Evolutionary conservation across 2,888 invertebrate genomes (phyloP).

Genomic region (Cephus pygmeus): DNA sequence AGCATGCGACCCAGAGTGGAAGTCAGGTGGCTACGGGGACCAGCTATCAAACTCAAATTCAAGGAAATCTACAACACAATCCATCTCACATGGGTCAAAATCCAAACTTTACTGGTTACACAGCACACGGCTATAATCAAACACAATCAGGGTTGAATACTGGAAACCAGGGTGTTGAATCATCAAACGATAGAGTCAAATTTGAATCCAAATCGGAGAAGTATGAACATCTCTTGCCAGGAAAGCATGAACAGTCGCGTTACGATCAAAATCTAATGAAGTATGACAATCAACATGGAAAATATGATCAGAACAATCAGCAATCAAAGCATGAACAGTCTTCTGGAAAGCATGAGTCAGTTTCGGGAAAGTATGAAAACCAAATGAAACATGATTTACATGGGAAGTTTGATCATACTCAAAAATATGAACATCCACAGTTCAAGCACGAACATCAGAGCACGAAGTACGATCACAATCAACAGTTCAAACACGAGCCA

Average conservation of each 20-base stretch:
- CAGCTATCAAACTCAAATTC: neutral
- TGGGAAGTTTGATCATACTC: conserved; percentile 30
- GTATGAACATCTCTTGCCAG: conserved; percentile 39
- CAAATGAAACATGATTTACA: conserved; percentile 43
- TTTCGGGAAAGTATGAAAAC: conserved; percentile 39
- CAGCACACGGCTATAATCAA: conserved; percentile 47
- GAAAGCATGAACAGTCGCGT: conserved; percentile 28
- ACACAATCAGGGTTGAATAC: conserved; percentile 30
- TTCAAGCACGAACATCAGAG: conserved; percentile 23
- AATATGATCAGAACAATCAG: conserved; percentile 12
- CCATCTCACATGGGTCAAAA: neutral
- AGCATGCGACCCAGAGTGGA: conserved; percentile 26
- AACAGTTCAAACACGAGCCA: conserved; percentile 40
- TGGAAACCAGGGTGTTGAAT: conserved; percentile 22
- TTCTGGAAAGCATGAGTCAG: neutral
- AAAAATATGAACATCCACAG: conserved; percentile 29
- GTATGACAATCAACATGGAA: conserved; percentile 11
- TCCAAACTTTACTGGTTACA: conserved; percentile 31
- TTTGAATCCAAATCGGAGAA: conserved; percentile 49
- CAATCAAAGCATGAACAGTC: conserved; percentile 41
- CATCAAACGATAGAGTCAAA: conserved; percentile 42
- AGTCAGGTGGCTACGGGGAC: conserved; percentile 17
- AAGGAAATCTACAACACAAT: neutral
- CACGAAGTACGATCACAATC: conserved; percentile 42
- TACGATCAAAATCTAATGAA: conserved; percentile 16